These are phyloP conservation scores for Caloenas nicobarica DNA, from an alignment of 2,113 vertebrate genomes.

Conservation along the genomic window DNA sequence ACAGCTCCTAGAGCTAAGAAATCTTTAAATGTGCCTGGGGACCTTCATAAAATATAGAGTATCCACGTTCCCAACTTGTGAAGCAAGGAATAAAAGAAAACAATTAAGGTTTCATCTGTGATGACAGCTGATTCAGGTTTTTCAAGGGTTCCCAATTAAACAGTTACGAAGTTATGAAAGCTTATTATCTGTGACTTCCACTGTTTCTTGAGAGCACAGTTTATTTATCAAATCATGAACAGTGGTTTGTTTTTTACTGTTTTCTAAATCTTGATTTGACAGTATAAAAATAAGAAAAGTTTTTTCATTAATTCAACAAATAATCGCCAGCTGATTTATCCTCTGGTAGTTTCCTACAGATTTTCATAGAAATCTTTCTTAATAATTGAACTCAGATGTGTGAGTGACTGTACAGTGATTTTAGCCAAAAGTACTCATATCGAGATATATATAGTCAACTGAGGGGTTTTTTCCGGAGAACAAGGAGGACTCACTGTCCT, in stretches of 20 bases:
- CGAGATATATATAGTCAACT: not conserved
- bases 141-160: conserved; percentile 29
- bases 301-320: not conserved
- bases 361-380: not conserved
- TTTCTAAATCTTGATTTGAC: not conserved
- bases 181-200: not conserved
- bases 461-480: conserved; percentile 9
- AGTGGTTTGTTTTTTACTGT: not conserved
- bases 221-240: not conserved
- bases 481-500: not conserved
- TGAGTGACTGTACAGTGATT: not conserved
- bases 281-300: not conserved
- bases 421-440: not conserved
- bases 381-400: not conserved
- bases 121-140: conserved; percentile 55
- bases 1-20: conserved; percentile 66
- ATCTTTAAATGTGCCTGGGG: conserved; percentile 52
- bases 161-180: not conserved
- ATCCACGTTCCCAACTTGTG: conserved; percentile 51
- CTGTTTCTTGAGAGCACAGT: not conserved
- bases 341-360: not conserved
- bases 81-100: conserved; percentile 62
- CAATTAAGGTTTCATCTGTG: conserved; percentile 19
- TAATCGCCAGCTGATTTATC: not conserved
- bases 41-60: conserved; percentile 35